Conservation (phyloP, 2,113 vertebrate species). For the Hippocampus zosterae region DNA sequence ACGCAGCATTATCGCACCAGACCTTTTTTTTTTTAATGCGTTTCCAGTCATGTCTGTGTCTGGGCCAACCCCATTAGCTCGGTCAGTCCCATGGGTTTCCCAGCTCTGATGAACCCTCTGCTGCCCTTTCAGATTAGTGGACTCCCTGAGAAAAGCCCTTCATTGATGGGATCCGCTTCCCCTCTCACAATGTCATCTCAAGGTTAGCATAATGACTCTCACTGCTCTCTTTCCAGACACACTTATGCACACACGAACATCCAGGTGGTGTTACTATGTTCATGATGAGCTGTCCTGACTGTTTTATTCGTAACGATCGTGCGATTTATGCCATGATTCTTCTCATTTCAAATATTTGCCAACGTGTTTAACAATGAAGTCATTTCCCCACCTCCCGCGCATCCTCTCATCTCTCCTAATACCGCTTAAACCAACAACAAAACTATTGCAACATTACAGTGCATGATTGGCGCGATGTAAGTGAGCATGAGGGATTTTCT, state of each 20-base stretch:
- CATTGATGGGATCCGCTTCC: slow-evolving; percentile 54
- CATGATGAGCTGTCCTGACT: slow-evolving; percentile 31
- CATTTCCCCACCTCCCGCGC: slow-evolving; percentile 9
- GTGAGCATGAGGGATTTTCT: slow-evolving; percentile 36
- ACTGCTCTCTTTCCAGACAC: slow-evolving; percentile 6
- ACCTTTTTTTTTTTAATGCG: slow-evolving; percentile 1
- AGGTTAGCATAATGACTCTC: slow-evolving; percentile 49
- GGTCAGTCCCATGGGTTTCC: slow-evolving; percentile 56
- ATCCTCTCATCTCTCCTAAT: slow-evolving; percentile 19
- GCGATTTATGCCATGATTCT: slow-evolving; percentile 10
- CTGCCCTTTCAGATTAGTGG: slow-evolving; percentile 69
- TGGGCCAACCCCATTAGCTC: slow-evolving; percentile 61
- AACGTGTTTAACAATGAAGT: slow-evolving; percentile 38
- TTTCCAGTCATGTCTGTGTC: neutral
- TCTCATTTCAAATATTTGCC: slow-evolving; percentile 33
- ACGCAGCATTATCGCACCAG: slow-evolving; percentile 1
- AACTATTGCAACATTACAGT: slow-evolving; percentile 42
- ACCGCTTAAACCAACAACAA: slow-evolving; percentile 30
- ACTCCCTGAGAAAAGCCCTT: slow-evolving; percentile 67
- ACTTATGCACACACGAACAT: slow-evolving; percentile 44
- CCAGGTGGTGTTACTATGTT: slow-evolving; percentile 40
- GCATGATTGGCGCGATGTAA: slow-evolving; percentile 12
- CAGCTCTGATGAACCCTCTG: slow-evolving; percentile 59
- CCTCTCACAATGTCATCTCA: slow-evolving; percentile 64
- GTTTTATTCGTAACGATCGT: slow-evolving; percentile 48